phyloP scores from a whole-genome alignment of 2,113 vertebrate species.

The Corapipo altera region DNA sequence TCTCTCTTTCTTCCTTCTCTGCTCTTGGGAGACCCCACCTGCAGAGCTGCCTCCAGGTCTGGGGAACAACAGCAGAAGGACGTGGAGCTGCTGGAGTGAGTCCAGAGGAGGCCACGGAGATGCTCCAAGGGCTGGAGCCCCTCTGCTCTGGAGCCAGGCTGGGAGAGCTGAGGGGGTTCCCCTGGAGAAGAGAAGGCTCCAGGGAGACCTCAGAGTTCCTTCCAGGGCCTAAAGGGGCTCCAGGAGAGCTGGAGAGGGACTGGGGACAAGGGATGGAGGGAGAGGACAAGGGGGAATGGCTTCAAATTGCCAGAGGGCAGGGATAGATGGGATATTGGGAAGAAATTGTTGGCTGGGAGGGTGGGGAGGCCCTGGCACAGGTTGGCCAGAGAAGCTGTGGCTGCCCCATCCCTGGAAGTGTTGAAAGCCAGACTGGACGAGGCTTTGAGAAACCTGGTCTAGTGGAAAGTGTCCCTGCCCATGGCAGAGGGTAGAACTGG shows the following conservation, averaged over 20 bases:
- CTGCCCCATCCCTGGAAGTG: background rate
- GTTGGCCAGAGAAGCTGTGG: background rate
- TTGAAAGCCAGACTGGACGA: fast-evolving
- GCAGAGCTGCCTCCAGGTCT: background rate
- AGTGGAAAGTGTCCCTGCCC: background rate
- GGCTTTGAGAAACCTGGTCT: fast-evolving
- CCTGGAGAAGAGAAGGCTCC: background rate
- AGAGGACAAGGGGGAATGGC: background rate
- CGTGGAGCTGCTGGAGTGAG: background rate
- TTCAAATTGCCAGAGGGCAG: background rate
- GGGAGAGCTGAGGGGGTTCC: background rate
- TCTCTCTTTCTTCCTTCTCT: background rate
- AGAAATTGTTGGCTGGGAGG: fast-evolving
- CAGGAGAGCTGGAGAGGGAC: background rate
- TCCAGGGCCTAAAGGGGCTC: background rate
- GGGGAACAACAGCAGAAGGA: background rate
- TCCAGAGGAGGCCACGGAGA: fast-evolving
- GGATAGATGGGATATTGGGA: background rate
- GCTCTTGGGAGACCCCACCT: background rate
- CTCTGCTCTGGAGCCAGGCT: background rate
- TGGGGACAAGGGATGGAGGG: background rate
- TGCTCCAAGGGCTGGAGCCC: background rate
- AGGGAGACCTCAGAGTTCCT: background rate
- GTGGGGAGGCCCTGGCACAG: background rate
- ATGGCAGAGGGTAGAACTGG: fast-evolving